Percentiles rank a stretch among this genome's conserved stretches.
Evolutionary conservation across 2,113 vertebrate species (phyloP).

Genomic region (Sturnira hondurensis): DNA sequence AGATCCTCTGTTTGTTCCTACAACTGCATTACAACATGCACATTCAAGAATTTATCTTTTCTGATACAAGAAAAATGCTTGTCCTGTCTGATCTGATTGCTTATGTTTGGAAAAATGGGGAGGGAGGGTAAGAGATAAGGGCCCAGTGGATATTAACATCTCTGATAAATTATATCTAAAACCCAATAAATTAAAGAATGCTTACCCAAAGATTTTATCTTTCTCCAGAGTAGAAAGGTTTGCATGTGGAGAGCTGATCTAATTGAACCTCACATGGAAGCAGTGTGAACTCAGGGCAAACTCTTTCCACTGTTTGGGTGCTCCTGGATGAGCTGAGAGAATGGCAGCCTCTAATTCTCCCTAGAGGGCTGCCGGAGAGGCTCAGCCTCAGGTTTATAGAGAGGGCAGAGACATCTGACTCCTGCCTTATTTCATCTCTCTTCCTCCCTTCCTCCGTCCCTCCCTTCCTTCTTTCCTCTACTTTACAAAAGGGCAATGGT

Average conservation of each 20-base stretch:
- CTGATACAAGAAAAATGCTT: not conserved
- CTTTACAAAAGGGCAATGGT: not conserved
- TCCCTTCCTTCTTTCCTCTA: not conserved
- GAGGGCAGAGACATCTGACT: not conserved
- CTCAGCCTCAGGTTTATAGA: not conserved
- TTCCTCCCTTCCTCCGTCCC: too few relatives aligned
- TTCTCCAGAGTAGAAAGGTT: not conserved
- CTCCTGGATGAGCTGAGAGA: not conserved
- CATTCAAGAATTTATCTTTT: not conserved
- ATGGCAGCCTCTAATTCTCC: not conserved
- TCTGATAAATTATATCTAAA: slow-evolving; percentile 19
- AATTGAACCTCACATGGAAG: not conserved
- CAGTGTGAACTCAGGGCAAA: not conserved
- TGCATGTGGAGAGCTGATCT: not conserved
- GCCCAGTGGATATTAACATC: not conserved
- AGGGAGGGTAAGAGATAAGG: not conserved
- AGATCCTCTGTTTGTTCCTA: not conserved
- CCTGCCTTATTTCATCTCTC: not conserved
- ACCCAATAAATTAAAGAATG: not conserved
- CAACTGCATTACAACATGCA: not conserved
- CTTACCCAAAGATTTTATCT: not conserved
- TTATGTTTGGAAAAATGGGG: not conserved
- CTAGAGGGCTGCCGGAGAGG: not conserved
- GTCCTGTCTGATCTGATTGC: not conserved
- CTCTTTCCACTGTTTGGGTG: not conserved